Base-by-base conservation (phyloP, 2,888 invertebrate genomes). In the Apamea crenata region DNA sequence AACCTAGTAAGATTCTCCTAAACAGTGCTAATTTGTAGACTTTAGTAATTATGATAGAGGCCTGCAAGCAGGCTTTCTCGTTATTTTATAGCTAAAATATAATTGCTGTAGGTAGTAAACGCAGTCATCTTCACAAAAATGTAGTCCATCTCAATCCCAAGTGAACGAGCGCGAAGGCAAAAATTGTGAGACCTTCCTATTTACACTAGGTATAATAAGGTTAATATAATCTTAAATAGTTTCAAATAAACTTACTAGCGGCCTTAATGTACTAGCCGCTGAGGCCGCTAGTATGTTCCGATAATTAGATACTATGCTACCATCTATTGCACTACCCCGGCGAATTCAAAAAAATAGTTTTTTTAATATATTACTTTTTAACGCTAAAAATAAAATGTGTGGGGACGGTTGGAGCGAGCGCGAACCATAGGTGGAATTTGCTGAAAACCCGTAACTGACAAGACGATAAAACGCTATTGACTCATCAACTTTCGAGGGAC, bases 251-350 rank as follows among this genome's bases (percentile, higher is more conserved):
- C 78, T 25, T 40, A 77, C 87, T 87, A 90, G 78, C 80, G 76
- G 75, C 29, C 81, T 74, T 53, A 78, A 63, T 81, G 36, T 47
- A 0, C 40, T 69, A 66, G n/a, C n/a, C 44, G 4, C 65, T 84
- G 67, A 78, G 74, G 56, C 80, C 70, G 71, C 79, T 84, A 86
- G 79, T 77, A 80, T 8, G 65, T 70, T 59, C 32, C 69, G 32
- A 73, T 82, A 82, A 74, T 88, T 88, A 90, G 78, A 85, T 81
- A 87, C 95, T 96, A 96, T 91, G 87, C 96, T 96, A 96, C 94
- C 89, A 78, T 93, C 95, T 96, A 96, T 96, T 96, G 96, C 96
- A 96, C 96, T 95, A 95, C 95, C 96, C 96, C 96, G 96, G 96
- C 96, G 93, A 93, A 93, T 95, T 93, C 91, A 92, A 93, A 95